Evolutionary conservation across 2,797 vertebrate species (phyloP), one percentile per base, ranked within the genome.

Genomic region (Mus spretus): DNA sequence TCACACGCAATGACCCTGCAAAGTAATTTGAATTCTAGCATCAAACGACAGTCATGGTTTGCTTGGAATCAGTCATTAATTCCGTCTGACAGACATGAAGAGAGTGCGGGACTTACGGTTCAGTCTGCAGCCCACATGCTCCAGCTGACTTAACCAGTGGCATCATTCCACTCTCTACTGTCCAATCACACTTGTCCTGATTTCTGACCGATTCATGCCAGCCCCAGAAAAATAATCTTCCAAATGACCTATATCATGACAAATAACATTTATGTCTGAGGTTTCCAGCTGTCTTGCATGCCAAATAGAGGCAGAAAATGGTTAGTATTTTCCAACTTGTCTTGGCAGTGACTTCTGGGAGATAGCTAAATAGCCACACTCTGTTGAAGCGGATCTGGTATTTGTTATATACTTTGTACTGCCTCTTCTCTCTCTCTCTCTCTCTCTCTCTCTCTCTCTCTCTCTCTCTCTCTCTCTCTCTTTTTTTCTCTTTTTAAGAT

Each of bases 51-150:
- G 95, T 97, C 93, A 34, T 97, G 97, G 98, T 94, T 97, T 93
- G 93, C 98, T 98, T 95, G 81, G 84, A 97, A 88, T 3, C 78
- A 98, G 80, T 92, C 97, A 97, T 98, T 98, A 97, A 98, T 98
- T 98, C 97, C 95, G 96, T 84, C 91, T 97, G 98, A 98, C 97
- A 98, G 98, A 98, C 96, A 97, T 98, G 97, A 98, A 98, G 97
- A 97, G 88, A 93, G 96, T 94, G 12, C 28, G 96, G 86, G 92
- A 75, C 97, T 96, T 94, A 93, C 89, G 2, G 53, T 91, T 90
- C 94, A 97, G 96, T 90, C 92, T 96, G 87, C 90, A 97, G 97
- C 84, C 80, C 95, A 98, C 97, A 97, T 98, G 93, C 96, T 92
- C 98, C 92, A 95, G 96, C 89, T 97, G 97, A 97, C 93, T 96